Conservation (phyloP, 2,888 invertebrate genomes). For the Cremastinae sp. region DNA sequence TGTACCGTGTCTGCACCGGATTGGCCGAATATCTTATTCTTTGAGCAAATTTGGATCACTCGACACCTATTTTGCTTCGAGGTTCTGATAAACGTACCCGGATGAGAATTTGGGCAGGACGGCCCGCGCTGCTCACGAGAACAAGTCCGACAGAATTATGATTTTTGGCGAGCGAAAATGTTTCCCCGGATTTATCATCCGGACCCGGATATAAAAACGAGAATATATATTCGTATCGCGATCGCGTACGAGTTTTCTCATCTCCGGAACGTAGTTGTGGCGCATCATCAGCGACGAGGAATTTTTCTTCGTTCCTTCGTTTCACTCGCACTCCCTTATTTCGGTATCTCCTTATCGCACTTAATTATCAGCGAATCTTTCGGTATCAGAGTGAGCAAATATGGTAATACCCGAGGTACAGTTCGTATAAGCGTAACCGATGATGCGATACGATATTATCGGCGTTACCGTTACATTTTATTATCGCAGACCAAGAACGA, state of each 20-base stretch:
- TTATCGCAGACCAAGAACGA: slow-evolving; percentile 65
- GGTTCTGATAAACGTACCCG: slow-evolving; percentile 1
- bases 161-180: slow-evolving; percentile 55
- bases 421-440: slow-evolving; percentile 50
- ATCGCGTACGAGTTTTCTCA: no score
- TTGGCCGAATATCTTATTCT: slow-evolving; percentile 14
- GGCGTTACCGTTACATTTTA: slow-evolving; percentile 68
- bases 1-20: no score
- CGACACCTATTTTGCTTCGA: slow-evolving; percentile 18
- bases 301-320: slow-evolving; percentile 59
- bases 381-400: slow-evolving; percentile 75
- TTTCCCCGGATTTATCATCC: slow-evolving; percentile 47
- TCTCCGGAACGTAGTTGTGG: slow-evolving; percentile 30
- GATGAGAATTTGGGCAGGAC: slow-evolving; percentile 21
- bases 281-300: slow-evolving; percentile 16
- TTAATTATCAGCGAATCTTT: slow-evolving; percentile 78
- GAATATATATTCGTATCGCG: neutral
- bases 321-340: slow-evolving; percentile 59
- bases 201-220: neutral
- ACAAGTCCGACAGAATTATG: slow-evolving; percentile 58
- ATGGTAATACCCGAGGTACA: slow-evolving; percentile 70
- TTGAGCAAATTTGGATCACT: neutral
- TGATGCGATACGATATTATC: slow-evolving; percentile 63
- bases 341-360: slow-evolving; percentile 75
- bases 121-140: neutral